A percentile compares a stretch with the other conserved stretches of the same genome.
These are phyloP conservation scores for Saguinus imperator DNA, from an alignment of 2,113 vertebrate species.

Conservation along the genomic window DNA sequence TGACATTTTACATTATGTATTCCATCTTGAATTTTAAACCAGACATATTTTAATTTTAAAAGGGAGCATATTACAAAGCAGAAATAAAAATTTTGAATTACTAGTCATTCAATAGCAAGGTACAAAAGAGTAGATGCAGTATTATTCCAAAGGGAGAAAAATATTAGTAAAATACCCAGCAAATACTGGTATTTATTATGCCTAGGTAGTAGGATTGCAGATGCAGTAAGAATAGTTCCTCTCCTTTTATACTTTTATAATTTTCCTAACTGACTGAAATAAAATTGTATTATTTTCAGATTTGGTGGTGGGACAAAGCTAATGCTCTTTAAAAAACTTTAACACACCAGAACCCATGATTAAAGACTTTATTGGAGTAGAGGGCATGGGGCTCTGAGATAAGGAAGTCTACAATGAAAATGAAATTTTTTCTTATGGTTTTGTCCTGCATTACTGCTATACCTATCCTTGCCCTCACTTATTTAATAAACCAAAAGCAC, in stretches of 20 bases:
- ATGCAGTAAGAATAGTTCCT: slow-evolving; percentile 16
- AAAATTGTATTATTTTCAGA: not conserved
- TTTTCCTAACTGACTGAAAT: slow-evolving; percentile 17
- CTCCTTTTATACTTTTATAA: not conserved
- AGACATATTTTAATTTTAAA: not conserved
- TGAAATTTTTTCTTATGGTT: not conserved
- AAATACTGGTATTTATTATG: not conserved
- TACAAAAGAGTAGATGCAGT: not conserved
- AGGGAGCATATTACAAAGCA: not conserved
- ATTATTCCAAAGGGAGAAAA: not conserved
- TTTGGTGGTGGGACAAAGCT: not conserved
- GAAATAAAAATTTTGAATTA: not conserved
- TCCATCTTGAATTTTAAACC: not conserved
- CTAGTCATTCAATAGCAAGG: not conserved
- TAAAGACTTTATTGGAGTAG: not conserved
- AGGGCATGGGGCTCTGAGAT: not conserved
- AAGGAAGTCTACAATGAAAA: not conserved
- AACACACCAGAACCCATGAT: not conserved
- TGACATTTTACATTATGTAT: not conserved
- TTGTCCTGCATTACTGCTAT: not conserved
- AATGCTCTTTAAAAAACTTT: not conserved
- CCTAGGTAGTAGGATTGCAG: not conserved
- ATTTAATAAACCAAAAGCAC: not conserved
- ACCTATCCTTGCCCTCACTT: not conserved
- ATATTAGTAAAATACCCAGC: not conserved